These are phyloP conservation scores for Isichthys henryi DNA, from an alignment of 2,113 vertebrate species.

Conservation along the genomic window DNA sequence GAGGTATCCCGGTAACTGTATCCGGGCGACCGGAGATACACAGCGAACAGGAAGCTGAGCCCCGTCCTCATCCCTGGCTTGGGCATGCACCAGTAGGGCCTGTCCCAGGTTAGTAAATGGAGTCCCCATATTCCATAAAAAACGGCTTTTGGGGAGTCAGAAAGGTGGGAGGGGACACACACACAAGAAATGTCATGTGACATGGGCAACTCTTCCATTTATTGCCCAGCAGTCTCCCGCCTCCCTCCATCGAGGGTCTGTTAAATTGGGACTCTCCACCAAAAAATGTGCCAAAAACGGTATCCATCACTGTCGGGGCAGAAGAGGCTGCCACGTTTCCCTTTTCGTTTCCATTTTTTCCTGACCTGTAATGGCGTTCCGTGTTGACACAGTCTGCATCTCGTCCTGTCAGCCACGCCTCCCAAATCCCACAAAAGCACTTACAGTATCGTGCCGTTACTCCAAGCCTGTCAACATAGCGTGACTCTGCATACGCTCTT, in stretches of 20 bases:
- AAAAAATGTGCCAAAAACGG: slow-evolving; percentile 7
- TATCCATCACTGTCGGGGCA: background rate
- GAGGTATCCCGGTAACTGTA: background rate
- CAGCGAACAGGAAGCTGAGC: background rate
- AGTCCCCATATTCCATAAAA: slow-evolving; percentile 8
- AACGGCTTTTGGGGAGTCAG: background rate
- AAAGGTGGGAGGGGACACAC: background rate
- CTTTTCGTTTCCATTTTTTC: background rate
- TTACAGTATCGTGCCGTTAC: background rate
- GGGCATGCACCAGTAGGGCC: slow-evolving; percentile 20
- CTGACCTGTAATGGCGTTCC: background rate
- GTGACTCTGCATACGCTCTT: background rate
- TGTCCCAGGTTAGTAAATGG: slow-evolving; percentile 30
- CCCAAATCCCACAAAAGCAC: background rate
- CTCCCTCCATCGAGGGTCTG: background rate
- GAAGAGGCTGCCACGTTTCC: background rate
- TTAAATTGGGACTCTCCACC: background rate
- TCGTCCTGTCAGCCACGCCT: background rate
- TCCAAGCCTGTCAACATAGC: background rate
- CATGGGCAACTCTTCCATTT: background rate
- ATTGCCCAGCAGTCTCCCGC: background rate
- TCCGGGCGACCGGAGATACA: background rate
- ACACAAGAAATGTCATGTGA: slow-evolving; percentile 13
- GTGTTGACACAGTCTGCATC: background rate
- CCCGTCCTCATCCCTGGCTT: slow-evolving; percentile 35